A percentile compares a stretch with the other conserved stretches of the same genome.
Evolutionary conservation across 2,113 vertebrate genomes (phyloP).

Genomic region (Accipiter cooperii): DNA sequence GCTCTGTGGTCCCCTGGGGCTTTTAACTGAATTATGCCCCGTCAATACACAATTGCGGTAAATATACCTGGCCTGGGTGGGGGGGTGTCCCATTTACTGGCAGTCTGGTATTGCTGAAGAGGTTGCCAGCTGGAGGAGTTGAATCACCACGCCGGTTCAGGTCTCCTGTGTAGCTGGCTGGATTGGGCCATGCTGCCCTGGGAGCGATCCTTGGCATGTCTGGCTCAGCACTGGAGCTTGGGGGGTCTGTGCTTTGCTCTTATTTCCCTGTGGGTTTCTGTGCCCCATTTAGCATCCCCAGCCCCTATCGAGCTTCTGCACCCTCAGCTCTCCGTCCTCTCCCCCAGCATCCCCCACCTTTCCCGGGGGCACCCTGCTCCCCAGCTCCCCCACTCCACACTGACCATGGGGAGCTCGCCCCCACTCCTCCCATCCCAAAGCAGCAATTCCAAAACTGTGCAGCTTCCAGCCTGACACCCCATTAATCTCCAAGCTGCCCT

Average conservation of each 20-base stretch:
- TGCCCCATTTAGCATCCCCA: not conserved
- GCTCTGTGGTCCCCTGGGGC: not conserved
- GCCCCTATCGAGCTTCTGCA: not conserved
- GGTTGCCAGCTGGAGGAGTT: not conserved
- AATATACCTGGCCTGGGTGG: accelerated
- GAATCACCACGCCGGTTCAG: accelerated
- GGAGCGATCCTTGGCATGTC: not conserved
- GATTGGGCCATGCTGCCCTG: not conserved
- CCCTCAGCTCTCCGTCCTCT: too few species aligned
- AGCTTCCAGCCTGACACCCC: not conserved
- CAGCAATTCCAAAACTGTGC: too few species aligned
- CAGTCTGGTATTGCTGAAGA: too few species aligned
- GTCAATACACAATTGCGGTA: not conserved
- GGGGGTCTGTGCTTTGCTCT: not conserved
- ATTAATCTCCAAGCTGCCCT: not conserved
- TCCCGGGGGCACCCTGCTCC: not conserved
- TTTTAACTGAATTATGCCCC: not conserved
- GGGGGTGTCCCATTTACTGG: accelerated
- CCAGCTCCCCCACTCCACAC: not conserved
- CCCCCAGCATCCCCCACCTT: not conserved
- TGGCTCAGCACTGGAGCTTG: too few species aligned
- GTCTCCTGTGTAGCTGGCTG: not conserved
- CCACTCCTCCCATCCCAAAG: not conserved
- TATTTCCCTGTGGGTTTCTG: not conserved
- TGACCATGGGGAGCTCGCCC: accelerated